Evolutionary conservation across 1,140 invertebrate genomes (phyloP).

Genomic region (Andrena cerasifolii): DNA sequence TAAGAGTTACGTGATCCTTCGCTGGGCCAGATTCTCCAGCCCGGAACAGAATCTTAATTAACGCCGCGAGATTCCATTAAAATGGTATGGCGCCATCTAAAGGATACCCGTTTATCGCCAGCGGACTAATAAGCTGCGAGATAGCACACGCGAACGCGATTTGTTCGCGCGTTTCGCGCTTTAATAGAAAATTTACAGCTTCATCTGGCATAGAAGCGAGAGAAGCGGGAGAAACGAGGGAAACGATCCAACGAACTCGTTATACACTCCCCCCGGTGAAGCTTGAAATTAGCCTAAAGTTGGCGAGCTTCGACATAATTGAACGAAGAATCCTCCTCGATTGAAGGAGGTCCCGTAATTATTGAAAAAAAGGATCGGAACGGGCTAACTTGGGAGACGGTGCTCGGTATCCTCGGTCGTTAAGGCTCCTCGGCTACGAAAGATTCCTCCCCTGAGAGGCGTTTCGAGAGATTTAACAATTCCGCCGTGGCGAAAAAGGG

Average conservation of each 20-base stretch:
- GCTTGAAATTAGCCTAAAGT: not conserved
- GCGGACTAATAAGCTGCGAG: constrained; percentile 54
- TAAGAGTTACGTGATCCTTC: constrained; percentile 57
- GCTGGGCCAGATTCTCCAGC: constrained; percentile 34
- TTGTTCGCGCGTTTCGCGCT: constrained; percentile 17
- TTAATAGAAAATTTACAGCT: constrained; percentile 35
- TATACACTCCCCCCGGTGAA: not conserved
- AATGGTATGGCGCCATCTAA: constrained; percentile 50
- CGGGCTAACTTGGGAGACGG: not conserved
- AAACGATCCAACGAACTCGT: not conserved
- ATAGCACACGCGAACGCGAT: constrained; percentile 24
- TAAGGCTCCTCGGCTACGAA: not conserved
- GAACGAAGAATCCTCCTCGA: too few relatives aligned
- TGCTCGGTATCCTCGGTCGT: not conserved
- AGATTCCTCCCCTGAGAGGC: not conserved
- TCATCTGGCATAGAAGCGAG: too few relatives aligned
- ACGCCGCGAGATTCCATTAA: constrained; percentile 58
- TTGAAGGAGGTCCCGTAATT: not conserved
- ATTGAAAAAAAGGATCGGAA: not conserved
- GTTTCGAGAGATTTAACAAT: constrained; percentile 29
- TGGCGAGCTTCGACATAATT: not conserved
- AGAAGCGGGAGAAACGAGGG: not conserved
- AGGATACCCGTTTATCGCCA: constrained; percentile 58
- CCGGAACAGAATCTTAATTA: constrained; percentile 63
- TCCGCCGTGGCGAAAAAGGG: not conserved